Conservation (phyloP, 2,113 vertebrate species). For the Climacteris rufus region DNA sequence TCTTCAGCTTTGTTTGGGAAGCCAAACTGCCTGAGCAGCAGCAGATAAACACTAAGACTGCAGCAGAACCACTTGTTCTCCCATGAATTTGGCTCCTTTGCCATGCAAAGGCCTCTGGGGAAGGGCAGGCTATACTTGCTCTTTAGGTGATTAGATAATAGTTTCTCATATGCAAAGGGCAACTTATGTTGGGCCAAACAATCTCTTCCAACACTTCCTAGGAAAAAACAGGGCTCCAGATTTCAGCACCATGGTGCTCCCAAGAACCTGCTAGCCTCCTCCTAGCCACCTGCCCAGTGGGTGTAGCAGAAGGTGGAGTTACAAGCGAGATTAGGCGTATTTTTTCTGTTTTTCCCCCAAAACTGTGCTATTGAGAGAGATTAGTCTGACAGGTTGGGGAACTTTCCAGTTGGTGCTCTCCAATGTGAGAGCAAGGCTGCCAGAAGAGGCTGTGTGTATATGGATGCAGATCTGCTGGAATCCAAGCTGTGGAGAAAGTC, state of each 20-base stretch:
- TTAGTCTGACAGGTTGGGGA: not conserved
- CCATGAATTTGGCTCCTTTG: not conserved
- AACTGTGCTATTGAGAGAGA: not conserved
- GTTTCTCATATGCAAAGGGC: not conserved
- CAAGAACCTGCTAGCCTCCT: not conserved
- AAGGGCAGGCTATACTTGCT: not conserved
- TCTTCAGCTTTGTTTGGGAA: not conserved
- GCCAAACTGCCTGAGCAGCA: not conserved
- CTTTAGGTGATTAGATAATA: not conserved
- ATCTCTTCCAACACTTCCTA: not conserved
- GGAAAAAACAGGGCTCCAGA: not conserved
- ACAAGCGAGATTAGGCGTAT: not conserved
- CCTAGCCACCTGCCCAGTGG: rapidly evolving
- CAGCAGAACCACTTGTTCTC: not conserved
- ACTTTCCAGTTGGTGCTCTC: not conserved
- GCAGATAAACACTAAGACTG: not conserved
- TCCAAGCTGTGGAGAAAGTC: not conserved
- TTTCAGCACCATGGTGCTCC: not conserved
- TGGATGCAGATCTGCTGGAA: not conserved
- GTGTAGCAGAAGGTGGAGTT: not conserved
- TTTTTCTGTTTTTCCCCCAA: not conserved
- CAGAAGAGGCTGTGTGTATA: not conserved
- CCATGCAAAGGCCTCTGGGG: not conserved
- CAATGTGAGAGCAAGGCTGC: not conserved
- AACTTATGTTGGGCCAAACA: not conserved